Percentiles rank a stretch among this genome's conserved stretches.
These are phyloP conservation scores for Phainopepla nitens DNA, from an alignment of 2,113 vertebrate genomes.

Conservation along the genomic window DNA sequence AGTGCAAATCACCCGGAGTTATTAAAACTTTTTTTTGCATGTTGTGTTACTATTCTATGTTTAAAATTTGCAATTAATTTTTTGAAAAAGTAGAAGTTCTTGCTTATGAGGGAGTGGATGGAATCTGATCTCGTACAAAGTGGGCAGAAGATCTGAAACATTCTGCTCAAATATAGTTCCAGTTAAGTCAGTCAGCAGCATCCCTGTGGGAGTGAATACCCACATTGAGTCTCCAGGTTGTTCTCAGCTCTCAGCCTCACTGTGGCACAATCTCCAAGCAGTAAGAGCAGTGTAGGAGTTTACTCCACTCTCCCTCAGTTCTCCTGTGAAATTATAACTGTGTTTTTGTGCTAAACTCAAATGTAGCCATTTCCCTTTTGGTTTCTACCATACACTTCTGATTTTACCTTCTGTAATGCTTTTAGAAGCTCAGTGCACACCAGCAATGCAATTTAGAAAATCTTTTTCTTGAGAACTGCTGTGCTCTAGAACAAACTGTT, in stretches of 20 bases:
- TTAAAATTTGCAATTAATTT: neutral
- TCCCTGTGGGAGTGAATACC: constrained; percentile 23
- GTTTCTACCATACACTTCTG: neutral
- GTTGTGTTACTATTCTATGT: neutral
- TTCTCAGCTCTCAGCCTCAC: neutral
- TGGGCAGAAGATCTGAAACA: neutral
- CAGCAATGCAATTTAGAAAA: neutral
- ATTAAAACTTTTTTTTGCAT: neutral
- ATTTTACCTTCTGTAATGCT: neutral
- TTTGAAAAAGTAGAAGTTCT: neutral
- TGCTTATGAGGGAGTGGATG: neutral
- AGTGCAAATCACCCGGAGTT: neutral
- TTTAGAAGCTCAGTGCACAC: neutral
- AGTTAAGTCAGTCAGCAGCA: constrained; percentile 25
- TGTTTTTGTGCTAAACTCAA: neutral
- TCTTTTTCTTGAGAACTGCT: neutral
- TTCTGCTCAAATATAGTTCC: constrained; percentile 2
- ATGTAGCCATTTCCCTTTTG: neutral
- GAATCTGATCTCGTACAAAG: neutral
- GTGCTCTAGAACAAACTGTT: neutral
- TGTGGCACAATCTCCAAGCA: neutral
- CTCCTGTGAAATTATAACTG: neutral
- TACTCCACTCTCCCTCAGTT: neutral
- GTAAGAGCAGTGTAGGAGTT: constrained; percentile 14
- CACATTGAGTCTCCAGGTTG: neutral